Evolutionary conservation across 2,888 invertebrate genomes (phyloP).

Genomic region (Agrochola litura): DNA sequence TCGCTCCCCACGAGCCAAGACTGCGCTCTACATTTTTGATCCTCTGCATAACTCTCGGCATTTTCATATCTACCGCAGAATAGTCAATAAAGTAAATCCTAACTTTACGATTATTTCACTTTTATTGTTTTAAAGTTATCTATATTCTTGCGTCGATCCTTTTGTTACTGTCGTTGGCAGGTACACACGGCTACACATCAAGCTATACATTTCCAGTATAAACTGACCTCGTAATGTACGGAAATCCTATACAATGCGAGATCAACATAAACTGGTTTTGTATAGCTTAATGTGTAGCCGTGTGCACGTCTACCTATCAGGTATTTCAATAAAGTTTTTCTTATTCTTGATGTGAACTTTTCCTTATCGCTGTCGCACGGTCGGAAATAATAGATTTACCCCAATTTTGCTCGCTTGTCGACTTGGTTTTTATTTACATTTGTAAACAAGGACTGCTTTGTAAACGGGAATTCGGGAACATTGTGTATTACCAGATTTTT

Average conservation of each 20-base stretch:
- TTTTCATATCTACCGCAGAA: constrained; percentile 17
- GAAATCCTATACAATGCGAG: too few species aligned
- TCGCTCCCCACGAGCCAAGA: neutral
- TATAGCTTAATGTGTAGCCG: too few species aligned
- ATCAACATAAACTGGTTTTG: too few species aligned
- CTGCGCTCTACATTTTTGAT: constrained; percentile 7
- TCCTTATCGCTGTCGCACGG: constrained; percentile 27
- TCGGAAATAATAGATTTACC: constrained; percentile 45
- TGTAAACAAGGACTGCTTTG: constrained; percentile 53
- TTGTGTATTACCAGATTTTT: constrained; percentile 44
- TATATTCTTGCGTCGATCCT: constrained; percentile 1
- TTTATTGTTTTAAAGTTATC: constrained; percentile 26
- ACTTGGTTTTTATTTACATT: constrained; percentile 45
- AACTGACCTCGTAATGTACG: too few species aligned
- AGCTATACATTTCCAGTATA: too few species aligned
- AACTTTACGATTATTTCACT: constrained; percentile 13
- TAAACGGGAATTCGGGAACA: constrained; percentile 37
- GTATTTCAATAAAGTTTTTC: constrained; percentile 28
- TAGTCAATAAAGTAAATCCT: constrained; percentile 26
- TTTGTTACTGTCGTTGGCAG: constrained; percentile 4
- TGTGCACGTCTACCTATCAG: constrained; percentile 4
- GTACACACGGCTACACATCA: too few species aligned
- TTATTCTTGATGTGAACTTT: constrained; percentile 38
- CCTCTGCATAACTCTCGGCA: neutral
- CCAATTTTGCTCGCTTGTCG: constrained; percentile 38